Evolutionary conservation across 2,113 vertebrate species (phyloP).

Genomic region (Neotoma lepida): DNA sequence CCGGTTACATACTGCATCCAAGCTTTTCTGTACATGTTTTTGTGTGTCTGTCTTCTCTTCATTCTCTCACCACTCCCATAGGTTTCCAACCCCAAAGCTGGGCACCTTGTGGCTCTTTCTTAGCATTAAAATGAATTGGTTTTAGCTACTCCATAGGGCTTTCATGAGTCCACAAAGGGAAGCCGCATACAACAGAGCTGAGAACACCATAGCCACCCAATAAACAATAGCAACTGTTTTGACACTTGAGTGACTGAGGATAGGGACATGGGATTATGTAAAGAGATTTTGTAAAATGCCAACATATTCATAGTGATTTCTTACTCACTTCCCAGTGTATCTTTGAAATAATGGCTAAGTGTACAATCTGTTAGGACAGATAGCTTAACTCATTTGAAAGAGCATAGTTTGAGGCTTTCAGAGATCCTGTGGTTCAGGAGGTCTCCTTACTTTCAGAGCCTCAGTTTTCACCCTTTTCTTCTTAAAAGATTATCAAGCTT

Average conservation of each 20-base stretch:
- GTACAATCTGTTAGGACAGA: neutral
- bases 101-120: neutral
- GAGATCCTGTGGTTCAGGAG: neutral
- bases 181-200: neutral
- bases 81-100: neutral
- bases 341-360: neutral
- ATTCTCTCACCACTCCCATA: neutral
- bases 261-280: neutral
- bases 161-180: neutral
- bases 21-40: neutral
- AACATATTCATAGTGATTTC: neutral
- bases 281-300: neutral
- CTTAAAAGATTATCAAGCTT: neutral
- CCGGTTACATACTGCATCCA: too few species aligned
- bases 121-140: neutral
- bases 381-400: neutral
- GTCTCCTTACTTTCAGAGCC: neutral
- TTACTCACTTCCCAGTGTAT: neutral
- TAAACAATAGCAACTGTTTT: neutral
- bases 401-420: neutral
- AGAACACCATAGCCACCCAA: neutral
- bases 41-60: neutral
- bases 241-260: neutral
- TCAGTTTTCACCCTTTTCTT: slow-evolving; percentile 48
- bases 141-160: neutral